Conservation (phyloP, 2,888 invertebrate genomes). For the Elmis aenea region DNA sequence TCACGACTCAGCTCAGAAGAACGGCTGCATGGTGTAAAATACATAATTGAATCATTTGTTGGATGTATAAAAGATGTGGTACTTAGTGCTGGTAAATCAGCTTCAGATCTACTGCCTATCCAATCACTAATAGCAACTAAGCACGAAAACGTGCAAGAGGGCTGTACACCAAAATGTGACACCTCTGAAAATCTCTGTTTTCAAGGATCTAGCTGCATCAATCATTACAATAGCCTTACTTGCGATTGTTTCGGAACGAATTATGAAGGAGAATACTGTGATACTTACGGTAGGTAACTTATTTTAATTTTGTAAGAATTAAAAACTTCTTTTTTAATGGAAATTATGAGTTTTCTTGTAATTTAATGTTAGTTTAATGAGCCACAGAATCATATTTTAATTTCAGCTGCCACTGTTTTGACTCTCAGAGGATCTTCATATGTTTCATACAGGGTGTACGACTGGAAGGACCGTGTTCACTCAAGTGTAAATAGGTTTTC, state of each 20-base stretch:
- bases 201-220: conserved; percentile 81
- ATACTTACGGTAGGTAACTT: conserved; percentile 74
- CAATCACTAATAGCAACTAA: conserved; percentile 80
- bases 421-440: conserved; percentile 88
- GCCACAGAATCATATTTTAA: too few species aligned
- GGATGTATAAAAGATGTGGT: conserved; percentile 87
- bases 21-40: conserved; percentile 82
- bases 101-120: conserved; percentile 75
- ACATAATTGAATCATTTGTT: conserved; percentile 88
- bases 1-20: conserved; percentile 82
- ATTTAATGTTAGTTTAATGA: too few species aligned
- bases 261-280: conserved; percentile 89
- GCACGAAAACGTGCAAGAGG: conserved; percentile 85
- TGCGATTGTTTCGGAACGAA: conserved; percentile 92
- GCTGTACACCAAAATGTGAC: conserved; percentile 79
- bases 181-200: conserved; percentile 82
- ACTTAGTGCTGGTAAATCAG: conserved; percentile 79
- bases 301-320: neutral
- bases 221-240: conserved; percentile 82
- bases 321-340: too few species aligned
- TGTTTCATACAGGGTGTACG: conserved; percentile 87
- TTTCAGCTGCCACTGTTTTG: conserved; percentile 77
- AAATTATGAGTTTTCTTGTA: too few species aligned
- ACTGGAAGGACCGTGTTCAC: conserved; percentile 88
- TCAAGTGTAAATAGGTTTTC: conserved; percentile 83